Base-by-base conservation (phyloP, 2,797 vertebrate genomes). In the Psittacula echo region DNA sequence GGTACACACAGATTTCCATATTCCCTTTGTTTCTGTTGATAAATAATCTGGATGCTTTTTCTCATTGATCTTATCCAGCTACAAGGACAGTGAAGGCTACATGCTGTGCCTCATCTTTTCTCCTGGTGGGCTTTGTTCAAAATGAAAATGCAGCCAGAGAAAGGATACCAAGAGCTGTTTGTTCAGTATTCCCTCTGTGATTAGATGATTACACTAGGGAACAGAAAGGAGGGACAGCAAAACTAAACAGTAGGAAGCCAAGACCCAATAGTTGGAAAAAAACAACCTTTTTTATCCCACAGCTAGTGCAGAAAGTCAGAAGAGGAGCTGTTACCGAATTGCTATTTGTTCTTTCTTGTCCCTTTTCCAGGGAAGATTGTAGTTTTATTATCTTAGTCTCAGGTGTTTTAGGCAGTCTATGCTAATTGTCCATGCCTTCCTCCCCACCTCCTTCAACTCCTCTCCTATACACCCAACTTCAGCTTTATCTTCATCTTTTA, bases 401-500 rank as follows among this genome's bases (percentile, higher is more conserved):
- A 32, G 66, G 39, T n/a, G 24, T 66, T 89, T 80, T 76, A 84
- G 61, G 34, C 45, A 81, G 47, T 47, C 56, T 60, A 1, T 58
- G 65, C 30, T 94, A 85, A 89, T 94, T 64, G 71, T 68, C 41
- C 39, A 67, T 4, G 22, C 53, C 39, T 87, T 75, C 39, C 64
- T 86, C 37, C n/a, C 53, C 24, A 53, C 44, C 42, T 23, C 51
- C 85, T 60, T 34, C 50, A 74, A 54, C 51, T n/a, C 85, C 58
- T 76, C 13, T 61, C 85, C 56, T 90, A 27, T 72, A 61, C 34
- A 87, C 70, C 37, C 14, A 7, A 84, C 74, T 91, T 82, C 87
- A 90, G 60, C 87, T 97, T 96, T 95, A 96, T 95, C 94, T 95
- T 95, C 95, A 93, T 97, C 87, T 78, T 84, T 90, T 79, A 90